Evolutionary conservation across 2,113 vertebrate species (phyloP).

Genomic region (Xyliphius kryptos): DNA sequence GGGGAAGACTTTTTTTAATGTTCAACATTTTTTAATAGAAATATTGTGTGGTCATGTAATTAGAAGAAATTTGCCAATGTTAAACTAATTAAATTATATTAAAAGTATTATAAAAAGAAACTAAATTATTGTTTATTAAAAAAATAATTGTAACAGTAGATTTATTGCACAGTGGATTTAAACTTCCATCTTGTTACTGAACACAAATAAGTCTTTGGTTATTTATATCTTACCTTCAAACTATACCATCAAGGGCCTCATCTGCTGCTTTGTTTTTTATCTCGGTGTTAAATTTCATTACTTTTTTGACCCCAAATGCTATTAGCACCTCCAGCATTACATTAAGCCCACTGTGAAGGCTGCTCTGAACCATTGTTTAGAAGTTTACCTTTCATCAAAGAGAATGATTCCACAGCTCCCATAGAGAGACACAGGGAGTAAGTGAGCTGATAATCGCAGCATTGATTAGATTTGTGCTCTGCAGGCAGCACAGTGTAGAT

Average conservation of each 20-base stretch:
- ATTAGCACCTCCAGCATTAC: conserved; percentile 27
- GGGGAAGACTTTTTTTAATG: too few relatives aligned
- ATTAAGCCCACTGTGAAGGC: conserved; percentile 18
- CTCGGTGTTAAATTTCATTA: conserved; percentile 29
- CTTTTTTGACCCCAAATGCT: conserved; percentile 31
- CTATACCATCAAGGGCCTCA: conserved; percentile 1
- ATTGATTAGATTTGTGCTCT: conserved; percentile 39
- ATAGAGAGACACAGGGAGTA: neutral
- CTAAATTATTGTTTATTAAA: too few relatives aligned
- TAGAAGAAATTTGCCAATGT: too few relatives aligned
- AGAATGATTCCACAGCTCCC: conserved; percentile 34
- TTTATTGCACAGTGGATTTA: too few relatives aligned
- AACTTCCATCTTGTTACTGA: too few relatives aligned
- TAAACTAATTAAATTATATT: too few relatives aligned
- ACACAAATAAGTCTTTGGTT: too few relatives aligned
- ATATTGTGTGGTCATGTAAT: too few relatives aligned
- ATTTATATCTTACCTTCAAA: neutral
- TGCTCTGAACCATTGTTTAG: conserved; percentile 25
- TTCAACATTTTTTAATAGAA: too few relatives aligned
- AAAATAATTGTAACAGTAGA: too few relatives aligned
- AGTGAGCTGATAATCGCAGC: conserved; percentile 31
- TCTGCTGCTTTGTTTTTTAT: conserved; percentile 10
- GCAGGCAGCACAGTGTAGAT: conserved; percentile 28
- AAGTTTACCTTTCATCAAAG: conserved; percentile 40
- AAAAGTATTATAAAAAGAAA: too few relatives aligned